A percentile compares a stretch with the other conserved stretches of the same genome.
phyloP scores from a whole-genome alignment of 2,888 invertebrate genomes.

The Bursaphelenchus okinawaensis region DNA sequence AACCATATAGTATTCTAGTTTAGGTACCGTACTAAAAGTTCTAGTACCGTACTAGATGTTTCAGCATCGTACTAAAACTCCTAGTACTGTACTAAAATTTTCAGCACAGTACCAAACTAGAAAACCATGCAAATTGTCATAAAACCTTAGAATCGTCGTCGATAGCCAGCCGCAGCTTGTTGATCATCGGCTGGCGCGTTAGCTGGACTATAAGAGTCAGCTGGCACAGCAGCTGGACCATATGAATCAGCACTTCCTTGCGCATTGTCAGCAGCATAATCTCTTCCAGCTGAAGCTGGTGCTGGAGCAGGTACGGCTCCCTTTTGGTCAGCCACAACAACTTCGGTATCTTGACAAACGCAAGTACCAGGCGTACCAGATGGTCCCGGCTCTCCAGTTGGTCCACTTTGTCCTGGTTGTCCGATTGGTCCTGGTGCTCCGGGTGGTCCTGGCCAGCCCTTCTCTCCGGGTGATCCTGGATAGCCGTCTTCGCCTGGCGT shows the following conservation, averaged over 20 bases:
- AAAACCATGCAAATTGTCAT: no score
- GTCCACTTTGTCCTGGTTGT: neutral
- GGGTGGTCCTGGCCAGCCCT: constrained; percentile 54
- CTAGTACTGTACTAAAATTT: no score
- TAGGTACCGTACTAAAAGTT: no score
- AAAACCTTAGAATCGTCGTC: neutral
- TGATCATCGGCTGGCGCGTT: neutral
- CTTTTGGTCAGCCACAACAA: constrained; percentile 42
- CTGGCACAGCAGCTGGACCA: constrained; percentile 7
- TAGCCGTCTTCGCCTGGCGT: constrained; percentile 54
- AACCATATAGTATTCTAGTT: no score
- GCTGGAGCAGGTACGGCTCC: constrained; percentile 27
- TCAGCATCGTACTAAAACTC: no score
- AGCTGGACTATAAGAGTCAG: constrained; percentile 15
- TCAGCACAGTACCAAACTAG: no score
- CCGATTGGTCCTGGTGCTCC: constrained; percentile 54
- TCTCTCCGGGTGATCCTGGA: constrained; percentile 53
- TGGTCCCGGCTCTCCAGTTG: neutral
- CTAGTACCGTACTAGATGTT: no score
- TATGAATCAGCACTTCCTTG: constrained; percentile 17
- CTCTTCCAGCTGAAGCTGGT: constrained; percentile 8
- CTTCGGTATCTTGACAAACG: constrained; percentile 57
- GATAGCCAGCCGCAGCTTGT: neutral
- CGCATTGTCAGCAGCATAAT: constrained; percentile 7
- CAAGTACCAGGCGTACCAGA: constrained; percentile 56